Conservation (phyloP, 1,140 invertebrate genomes). For the Trichonephila clavata region DNA sequence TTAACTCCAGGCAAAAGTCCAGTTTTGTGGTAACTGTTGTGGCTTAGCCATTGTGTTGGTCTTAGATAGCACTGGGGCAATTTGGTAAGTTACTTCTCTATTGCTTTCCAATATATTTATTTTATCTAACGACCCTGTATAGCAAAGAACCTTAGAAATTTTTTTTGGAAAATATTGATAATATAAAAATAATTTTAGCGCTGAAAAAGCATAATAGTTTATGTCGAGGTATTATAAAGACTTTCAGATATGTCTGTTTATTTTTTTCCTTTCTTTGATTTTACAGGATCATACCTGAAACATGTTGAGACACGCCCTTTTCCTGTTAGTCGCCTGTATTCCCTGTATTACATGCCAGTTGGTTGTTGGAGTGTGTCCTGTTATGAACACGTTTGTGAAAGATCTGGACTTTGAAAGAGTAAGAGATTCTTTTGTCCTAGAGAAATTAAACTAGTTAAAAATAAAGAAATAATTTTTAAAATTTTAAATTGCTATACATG, state of each 20-base stretch:
- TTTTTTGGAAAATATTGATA: background rate
- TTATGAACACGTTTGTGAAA: background rate
- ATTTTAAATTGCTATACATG: too few relatives aligned
- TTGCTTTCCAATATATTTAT: background rate
- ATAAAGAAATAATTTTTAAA: too few relatives aligned
- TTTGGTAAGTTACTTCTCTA: background rate
- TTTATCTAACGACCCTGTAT: background rate
- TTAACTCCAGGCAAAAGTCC: background rate
- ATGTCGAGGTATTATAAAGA: background rate
- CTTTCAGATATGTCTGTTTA: background rate
- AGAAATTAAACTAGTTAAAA: too few relatives aligned
- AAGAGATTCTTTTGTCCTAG: background rate
- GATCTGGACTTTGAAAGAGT: conserved; percentile 25
- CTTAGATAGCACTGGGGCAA: background rate
- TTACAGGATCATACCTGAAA: background rate
- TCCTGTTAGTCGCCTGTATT: background rate
- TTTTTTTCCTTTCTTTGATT: background rate
- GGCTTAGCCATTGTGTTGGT: conserved; percentile 15
- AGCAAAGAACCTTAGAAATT: background rate
- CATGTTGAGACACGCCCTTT: background rate
- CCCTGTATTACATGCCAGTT: background rate
- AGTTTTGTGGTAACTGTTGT: background rate
- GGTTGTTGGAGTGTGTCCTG: background rate
- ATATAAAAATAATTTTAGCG: background rate
- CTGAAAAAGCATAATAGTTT: background rate